Base-by-base conservation (phyloP, 2,113 vertebrate genomes). In the Gavialis gangeticus region DNA sequence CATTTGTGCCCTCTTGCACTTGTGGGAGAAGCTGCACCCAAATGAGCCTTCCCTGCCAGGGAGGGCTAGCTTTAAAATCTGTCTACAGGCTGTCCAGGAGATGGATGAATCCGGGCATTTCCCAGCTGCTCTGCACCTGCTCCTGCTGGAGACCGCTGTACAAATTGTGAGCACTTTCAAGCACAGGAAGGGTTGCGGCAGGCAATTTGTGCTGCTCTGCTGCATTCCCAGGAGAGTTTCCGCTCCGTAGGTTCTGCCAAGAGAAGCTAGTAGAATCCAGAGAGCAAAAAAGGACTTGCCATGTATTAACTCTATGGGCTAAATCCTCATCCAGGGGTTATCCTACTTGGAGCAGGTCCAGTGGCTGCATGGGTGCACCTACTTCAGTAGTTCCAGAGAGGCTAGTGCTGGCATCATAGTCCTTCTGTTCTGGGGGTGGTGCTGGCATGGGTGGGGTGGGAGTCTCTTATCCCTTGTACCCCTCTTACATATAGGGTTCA, bases 11-110 rank as follows among this genome's bases (percentile, higher is more conserved):
- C 55, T 75, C 54, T 67, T 77, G 16, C 25, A 64, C 54, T 71
- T 25, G 5, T 0, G 1, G 9, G 14, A 75, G n/a, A 0, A 1
- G 30, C 19, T 1, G 3, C 16, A 28, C 19, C 37, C 1, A 1
- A 4, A 12, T 4, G 78, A 58, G 34, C 75, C 18, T 3, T 78
- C 15, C 1, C 10, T 0, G 0, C 0, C 58, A 73, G 59, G 63
- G 4, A 64, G 15, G 60, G 16, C 14, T 28, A 69, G 27, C 10
- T 24, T 82, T 21, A n/a, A 59, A 63, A 4, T 25, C 19, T 14
- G n/a, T n/a, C 63, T 67, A 11, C 12, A 64, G 12, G 75, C 27
- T 62, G 9, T 6, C 13, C 24, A 55, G 16, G 67, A 81, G 22
- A 28, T 22, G n/a, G n/a, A 10, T 57, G 55, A 75, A 66, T 57